Conservation (phyloP, 2,797 vertebrate genomes). For the Chaetodon trifasciatus region DNA sequence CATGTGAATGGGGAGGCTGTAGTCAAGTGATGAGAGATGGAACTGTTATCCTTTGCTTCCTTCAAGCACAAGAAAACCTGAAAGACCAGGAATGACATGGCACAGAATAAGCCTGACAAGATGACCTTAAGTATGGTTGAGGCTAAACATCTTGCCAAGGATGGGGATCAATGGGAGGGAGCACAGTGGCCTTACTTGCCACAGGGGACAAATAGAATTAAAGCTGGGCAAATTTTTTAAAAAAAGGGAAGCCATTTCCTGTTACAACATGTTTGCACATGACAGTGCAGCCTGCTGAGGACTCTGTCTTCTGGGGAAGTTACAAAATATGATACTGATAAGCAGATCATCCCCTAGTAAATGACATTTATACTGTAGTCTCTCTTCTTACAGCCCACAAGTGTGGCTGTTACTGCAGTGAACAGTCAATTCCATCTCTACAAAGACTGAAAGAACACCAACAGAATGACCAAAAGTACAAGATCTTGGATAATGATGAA, state of each 20-base stretch:
- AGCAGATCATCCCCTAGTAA: background rate
- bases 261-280: too few species aligned
- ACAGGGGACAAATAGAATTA: background rate
- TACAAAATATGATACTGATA: background rate
- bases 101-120: background rate
- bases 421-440: too few species aligned
- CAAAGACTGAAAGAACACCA: background rate
- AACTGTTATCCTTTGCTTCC: background rate
- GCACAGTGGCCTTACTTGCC: background rate
- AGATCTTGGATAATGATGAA: background rate
- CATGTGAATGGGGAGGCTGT: background rate
- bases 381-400: too few species aligned
- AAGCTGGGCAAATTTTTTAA: too few species aligned
- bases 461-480: too few species aligned
- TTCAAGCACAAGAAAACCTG: background rate
- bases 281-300: background rate
- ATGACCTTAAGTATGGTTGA: background rate
- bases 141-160: background rate
- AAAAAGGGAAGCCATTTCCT: too few species aligned
- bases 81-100: background rate
- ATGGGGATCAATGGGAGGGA: slow-evolving; percentile 3
- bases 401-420: too few species aligned
- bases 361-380: background rate
- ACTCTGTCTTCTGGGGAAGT: background rate
- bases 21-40: background rate